phyloP scores from a whole-genome alignment of 2,888 invertebrate species.

The Conchocele bisecta region DNA sequence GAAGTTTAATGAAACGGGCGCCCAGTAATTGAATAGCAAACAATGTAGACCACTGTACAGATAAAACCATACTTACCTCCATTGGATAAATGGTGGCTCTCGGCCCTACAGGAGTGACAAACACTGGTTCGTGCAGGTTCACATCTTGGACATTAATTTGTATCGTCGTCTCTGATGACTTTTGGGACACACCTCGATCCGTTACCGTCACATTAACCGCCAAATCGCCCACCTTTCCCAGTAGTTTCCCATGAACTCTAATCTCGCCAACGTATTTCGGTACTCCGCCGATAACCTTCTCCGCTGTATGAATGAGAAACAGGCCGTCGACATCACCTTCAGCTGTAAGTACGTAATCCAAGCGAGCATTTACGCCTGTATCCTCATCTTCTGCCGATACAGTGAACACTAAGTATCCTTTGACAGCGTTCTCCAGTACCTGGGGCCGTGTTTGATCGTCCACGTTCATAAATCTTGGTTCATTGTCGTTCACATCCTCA shows the following conservation, averaged over 20 bases:
- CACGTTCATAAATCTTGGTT: slow-evolving; percentile 86
- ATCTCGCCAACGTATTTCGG: slow-evolving; percentile 83
- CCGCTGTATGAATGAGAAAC: slow-evolving; percentile 93
- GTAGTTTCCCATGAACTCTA: slow-evolving; percentile 87
- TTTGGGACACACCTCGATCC: slow-evolving; percentile 88
- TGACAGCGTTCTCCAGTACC: slow-evolving; percentile 63
- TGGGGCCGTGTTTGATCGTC: slow-evolving; percentile 39
- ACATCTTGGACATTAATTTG: slow-evolving; percentile 86
- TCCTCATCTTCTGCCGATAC: slow-evolving; percentile 71
- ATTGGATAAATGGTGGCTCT: slow-evolving; percentile 42
- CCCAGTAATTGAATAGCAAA: not conserved
- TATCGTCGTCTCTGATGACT: slow-evolving; percentile 35
- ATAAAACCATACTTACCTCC: slow-evolving; percentile 51
- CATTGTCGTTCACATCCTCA: slow-evolving; percentile 95
- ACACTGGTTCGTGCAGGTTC: slow-evolving; percentile 92
- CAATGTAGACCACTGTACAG: too few species aligned
- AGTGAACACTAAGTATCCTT: slow-evolving; percentile 61
- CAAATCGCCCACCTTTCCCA: slow-evolving; percentile 91
- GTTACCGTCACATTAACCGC: slow-evolving; percentile 90
- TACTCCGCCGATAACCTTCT: slow-evolving; percentile 32
- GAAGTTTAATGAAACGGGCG: too few species aligned
- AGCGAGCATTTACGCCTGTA: slow-evolving; percentile 63
- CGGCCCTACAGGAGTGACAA: slow-evolving; percentile 57
- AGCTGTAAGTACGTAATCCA: slow-evolving; percentile 63
- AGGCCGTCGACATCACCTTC: slow-evolving; percentile 89